Evolutionary conservation across 2,888 invertebrate genomes (phyloP).

Genomic region (Rotaria magnacalcarata): DNA sequence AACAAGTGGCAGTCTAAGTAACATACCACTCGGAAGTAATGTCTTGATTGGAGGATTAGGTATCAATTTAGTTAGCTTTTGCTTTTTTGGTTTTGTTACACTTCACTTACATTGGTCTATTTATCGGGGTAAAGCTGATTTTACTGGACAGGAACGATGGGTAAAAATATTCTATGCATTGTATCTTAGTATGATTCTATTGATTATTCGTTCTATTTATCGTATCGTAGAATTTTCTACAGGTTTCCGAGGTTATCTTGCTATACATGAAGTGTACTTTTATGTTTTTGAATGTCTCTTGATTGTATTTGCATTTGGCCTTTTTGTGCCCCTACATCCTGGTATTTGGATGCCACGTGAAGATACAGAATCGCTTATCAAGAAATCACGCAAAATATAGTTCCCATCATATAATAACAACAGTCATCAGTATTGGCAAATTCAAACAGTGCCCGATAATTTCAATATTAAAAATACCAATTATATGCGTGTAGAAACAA

Average conservation of each 20-base stretch:
- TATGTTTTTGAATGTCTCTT: slow-evolving; percentile 14
- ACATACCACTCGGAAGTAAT: not conserved
- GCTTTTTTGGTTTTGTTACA: slow-evolving; percentile 4
- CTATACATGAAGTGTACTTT: not conserved
- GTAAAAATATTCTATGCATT: slow-evolving; percentile 24
- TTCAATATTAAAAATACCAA: too few species aligned
- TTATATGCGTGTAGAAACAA: too few species aligned
- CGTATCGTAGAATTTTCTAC: not conserved
- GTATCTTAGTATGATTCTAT: slow-evolving; percentile 4
- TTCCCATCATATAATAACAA: not conserved
- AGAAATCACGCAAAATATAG: not conserved
- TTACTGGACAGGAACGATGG: slow-evolving; percentile 8
- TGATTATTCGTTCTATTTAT: not conserved
- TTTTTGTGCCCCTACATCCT: not conserved
- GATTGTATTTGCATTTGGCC: not conserved
- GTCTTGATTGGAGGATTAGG: slow-evolving; percentile 4
- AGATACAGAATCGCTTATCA: not conserved
- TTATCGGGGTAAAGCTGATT: not conserved
- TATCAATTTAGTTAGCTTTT: slow-evolving; percentile 25
- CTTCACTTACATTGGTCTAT: not conserved
- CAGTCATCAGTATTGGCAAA: not conserved
- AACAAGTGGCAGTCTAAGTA: not conserved
- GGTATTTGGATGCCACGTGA: not conserved
- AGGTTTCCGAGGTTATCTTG: slow-evolving; percentile 29
- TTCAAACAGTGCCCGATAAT: not conserved